Evolutionary conservation across 64 coral and sea anemone species (phyloP).

Genomic region (Pocillopora verrucosa): DNA sequence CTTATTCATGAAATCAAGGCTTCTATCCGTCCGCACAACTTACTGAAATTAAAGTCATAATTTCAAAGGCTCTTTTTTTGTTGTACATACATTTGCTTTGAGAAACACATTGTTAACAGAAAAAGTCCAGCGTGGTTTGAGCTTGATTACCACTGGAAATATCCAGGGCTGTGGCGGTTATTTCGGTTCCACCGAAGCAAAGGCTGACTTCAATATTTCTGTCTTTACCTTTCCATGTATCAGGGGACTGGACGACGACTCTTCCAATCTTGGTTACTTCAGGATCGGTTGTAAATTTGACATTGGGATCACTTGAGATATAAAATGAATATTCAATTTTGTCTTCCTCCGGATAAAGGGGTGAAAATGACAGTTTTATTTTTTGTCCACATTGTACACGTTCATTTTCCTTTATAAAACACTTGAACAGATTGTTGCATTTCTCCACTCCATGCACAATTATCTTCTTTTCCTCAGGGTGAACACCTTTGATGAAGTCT

Average conservation of each 20-base stretch:
- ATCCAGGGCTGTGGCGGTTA: not conserved
- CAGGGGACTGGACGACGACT: not conserved
- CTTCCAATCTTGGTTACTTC: not conserved
- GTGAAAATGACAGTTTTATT: not conserved
- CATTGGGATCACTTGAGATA: not conserved
- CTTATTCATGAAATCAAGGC: too few relatives aligned
- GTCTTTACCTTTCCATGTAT: not conserved
- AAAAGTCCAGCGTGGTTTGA: not conserved
- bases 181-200: not conserved
- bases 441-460: not conserved
- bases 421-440: not conserved
- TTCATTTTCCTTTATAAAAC: not conserved
- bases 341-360: not conserved
- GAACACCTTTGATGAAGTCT: not conserved
- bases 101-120: too few relatives aligned
- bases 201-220: not conserved
- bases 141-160: not conserved
- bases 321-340: not conserved
- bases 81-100: too few relatives aligned
- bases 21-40: too few relatives aligned
- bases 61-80: too few relatives aligned
- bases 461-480: not conserved
- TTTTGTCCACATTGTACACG: not conserved
- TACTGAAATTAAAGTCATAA: too few relatives aligned
- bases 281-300: not conserved